phyloP scores from a whole-genome alignment of 2,113 vertebrate genomes.

The Trichechus manatus region DNA sequence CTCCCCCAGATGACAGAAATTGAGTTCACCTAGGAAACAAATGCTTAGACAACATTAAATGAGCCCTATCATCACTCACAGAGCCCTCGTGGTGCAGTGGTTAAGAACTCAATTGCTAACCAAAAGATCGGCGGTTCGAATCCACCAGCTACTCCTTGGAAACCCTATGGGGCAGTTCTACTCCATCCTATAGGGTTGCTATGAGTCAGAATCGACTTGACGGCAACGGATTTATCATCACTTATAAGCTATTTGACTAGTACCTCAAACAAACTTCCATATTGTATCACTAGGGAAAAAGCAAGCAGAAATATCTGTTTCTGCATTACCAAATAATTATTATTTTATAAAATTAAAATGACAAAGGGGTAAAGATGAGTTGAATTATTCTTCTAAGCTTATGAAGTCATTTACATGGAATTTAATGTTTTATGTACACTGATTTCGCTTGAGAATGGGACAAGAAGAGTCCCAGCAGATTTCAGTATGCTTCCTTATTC shows the following conservation, averaged over 20 bases:
- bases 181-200: no score
- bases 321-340: neutral
- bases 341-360: slow-evolving; percentile 18
- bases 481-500: neutral
- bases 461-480: neutral
- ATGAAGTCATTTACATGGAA: neutral
- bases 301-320: neutral
- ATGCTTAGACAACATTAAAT: neutral
- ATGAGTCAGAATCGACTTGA: no score
- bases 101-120: no score
- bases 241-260: neutral
- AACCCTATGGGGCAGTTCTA: no score
- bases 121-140: no score
- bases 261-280: neutral
- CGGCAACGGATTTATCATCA: no score
- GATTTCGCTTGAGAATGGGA: neutral
- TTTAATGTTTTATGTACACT: neutral
- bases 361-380: neutral
- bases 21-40: neutral
- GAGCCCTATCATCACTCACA: no score
- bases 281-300: neutral
- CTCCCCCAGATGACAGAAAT: neutral
- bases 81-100: no score
- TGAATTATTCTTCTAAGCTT: neutral
- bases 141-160: no score